phyloP scores from a whole-genome alignment of 2,113 vertebrate genomes.

The Forbesichthys papilliferus region DNA sequence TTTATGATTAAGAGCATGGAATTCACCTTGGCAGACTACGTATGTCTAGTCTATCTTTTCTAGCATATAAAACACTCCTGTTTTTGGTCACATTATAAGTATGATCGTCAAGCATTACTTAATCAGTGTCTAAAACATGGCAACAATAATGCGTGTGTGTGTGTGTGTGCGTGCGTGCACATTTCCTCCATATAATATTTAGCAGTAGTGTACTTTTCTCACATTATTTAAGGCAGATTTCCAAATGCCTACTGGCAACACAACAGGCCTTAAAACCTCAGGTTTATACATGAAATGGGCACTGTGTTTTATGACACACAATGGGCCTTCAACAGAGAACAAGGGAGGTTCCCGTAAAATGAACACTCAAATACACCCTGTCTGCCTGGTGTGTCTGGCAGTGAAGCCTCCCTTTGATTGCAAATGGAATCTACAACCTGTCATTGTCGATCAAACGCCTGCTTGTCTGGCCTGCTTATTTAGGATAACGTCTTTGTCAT shows the following conservation, averaged over 20 bases:
- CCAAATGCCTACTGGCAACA: slow-evolving; percentile 14
- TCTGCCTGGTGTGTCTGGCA: slow-evolving; percentile 25
- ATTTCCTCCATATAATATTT: neutral
- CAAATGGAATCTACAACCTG: neutral
- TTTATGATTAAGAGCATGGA: too few species aligned
- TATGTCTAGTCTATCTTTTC: too few species aligned
- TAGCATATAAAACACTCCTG: too few species aligned
- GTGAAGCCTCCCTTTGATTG: slow-evolving; percentile 15
- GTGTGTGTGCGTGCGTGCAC: neutral
- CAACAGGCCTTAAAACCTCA: slow-evolving; percentile 11
- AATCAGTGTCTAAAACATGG: too few species aligned
- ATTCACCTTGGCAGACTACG: too few species aligned
- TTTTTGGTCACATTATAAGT: too few species aligned
- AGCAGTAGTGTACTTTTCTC: neutral
- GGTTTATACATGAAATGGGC: slow-evolving; percentile 16
- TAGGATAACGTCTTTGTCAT: slow-evolving; percentile 9
- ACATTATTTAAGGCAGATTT: slow-evolving; percentile 14
- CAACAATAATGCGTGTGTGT: neutral
- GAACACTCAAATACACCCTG: slow-evolving; percentile 2
- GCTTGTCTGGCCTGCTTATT: slow-evolving; percentile 1
- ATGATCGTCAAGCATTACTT: too few species aligned
- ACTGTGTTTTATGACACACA: slow-evolving; percentile 6
- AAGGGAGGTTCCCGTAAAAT: neutral
- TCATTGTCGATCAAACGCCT: neutral
- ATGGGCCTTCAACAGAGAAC: neutral